Evolutionary conservation across 2,888 invertebrate species (phyloP).

Genomic region (Tenthredo scrophulariae): DNA sequence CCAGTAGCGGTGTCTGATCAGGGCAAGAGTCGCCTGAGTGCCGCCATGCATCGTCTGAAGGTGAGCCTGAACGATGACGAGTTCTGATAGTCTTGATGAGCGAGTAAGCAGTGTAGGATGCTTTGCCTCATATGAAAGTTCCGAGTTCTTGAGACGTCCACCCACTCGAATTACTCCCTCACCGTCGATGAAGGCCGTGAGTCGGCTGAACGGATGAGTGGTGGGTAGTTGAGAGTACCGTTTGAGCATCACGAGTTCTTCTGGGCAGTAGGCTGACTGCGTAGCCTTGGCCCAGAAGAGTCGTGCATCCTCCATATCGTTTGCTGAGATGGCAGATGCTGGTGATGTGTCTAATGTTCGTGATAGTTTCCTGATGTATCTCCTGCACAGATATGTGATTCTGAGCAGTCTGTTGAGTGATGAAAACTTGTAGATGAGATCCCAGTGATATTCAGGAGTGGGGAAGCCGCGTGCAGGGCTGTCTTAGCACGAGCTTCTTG

Average conservation of each 20-base stretch:
- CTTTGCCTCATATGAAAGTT: conserved; percentile 39
- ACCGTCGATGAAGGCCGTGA: conserved; percentile 59
- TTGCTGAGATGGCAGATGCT: conserved; percentile 3
- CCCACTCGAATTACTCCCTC: conserved; percentile 57
- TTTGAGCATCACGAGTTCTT: neutral
- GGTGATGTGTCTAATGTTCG: neutral
- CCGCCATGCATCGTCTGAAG: conserved; percentile 58
- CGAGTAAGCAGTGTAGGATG: conserved; percentile 57
- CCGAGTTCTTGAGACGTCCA: conserved; percentile 54
- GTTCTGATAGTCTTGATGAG: conserved; percentile 29
- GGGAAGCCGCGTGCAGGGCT: neutral
- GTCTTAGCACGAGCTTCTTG: neutral
- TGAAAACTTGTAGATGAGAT: conserved; percentile 48
- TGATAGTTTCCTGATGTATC: neutral
- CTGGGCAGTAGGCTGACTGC: neutral
- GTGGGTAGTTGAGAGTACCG: conserved; percentile 9
- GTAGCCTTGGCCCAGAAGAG: conserved; percentile 46
- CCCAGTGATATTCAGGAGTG: conserved; percentile 49
- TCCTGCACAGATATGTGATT: conserved; percentile 45
- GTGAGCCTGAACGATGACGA: conserved; percentile 58
- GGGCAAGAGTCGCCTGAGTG: conserved; percentile 55
- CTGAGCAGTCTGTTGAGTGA: conserved; percentile 42
- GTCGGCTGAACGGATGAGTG: conserved; percentile 48
- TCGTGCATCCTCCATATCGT: conserved; percentile 51
- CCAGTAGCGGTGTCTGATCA: conserved; percentile 57